These are phyloP conservation scores for Heterotilapia buettikoferi DNA, from an alignment of 2,113 vertebrate species.

Conservation along the genomic window DNA sequence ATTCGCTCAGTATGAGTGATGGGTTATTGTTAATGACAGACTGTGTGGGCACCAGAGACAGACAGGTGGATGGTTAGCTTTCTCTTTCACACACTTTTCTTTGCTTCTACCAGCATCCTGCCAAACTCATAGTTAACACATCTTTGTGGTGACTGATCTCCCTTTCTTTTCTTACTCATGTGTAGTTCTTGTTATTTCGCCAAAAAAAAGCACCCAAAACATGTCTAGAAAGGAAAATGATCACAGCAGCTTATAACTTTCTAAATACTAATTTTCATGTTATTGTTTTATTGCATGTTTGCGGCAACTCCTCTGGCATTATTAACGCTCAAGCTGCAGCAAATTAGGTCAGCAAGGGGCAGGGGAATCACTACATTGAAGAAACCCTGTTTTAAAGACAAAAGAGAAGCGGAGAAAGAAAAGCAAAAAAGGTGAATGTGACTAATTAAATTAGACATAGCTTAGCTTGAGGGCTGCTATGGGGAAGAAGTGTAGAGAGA, in stretches of 20 bases:
- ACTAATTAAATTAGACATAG: constrained; percentile 51
- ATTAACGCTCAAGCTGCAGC: constrained; percentile 17
- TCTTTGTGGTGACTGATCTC: background rate
- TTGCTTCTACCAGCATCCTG: background rate
- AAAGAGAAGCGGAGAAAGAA: background rate
- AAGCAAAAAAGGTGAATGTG: background rate
- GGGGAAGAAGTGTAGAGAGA: background rate
- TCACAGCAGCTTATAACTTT: background rate
- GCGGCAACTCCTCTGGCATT: constrained; percentile 1
- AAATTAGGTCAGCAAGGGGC: constrained; percentile 22
- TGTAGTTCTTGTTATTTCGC: background rate
- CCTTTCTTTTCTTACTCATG: background rate
- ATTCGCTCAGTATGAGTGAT: background rate
- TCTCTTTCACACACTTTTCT: background rate
- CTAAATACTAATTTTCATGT: background rate
- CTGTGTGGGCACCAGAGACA: constrained; percentile 1
- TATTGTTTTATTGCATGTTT: background rate
- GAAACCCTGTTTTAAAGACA: background rate
- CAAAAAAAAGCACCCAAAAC: background rate
- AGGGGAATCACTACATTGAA: background rate
- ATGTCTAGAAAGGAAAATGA: background rate
- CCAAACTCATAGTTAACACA: constrained; percentile 8
- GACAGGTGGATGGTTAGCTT: constrained; percentile 16
- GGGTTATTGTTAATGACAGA: constrained; percentile 20
- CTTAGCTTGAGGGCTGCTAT: constrained; percentile 20